Percentiles rank a stretch among this genome's conserved stretches.
phyloP scores from a whole-genome alignment of 2,113 vertebrate species.

The Platanista minor region DNA sequence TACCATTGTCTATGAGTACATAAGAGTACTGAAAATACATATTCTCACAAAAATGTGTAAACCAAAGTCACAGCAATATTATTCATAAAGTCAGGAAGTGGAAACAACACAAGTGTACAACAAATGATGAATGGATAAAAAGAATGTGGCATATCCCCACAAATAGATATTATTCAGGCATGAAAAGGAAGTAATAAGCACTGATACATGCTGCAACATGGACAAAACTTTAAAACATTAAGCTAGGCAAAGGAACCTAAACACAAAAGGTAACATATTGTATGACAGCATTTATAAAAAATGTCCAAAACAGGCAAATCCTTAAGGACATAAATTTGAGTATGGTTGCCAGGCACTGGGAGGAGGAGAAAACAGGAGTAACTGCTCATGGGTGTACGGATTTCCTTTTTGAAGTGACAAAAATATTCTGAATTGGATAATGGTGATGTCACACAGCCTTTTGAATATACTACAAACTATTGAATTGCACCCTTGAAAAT shows the following conservation, averaged over 20 bases:
- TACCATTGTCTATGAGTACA: not conserved
- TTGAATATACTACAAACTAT: not conserved
- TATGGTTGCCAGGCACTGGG: not conserved
- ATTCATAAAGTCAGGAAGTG: not conserved
- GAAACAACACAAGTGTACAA: not conserved
- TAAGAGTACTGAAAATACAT: not conserved
- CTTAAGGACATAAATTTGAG: not conserved
- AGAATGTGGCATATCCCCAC: not conserved
- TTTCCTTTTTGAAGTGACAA: not conserved
- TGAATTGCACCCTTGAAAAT: not conserved
- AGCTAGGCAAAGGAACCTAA: not conserved
- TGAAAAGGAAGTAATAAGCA: not conserved
- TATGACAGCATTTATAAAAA: not conserved
- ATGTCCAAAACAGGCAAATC: not conserved
- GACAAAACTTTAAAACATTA: not conserved
- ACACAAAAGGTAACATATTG: not conserved
- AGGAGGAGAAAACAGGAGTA: not conserved
- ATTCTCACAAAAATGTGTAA: not conserved
- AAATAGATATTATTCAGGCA: not conserved
- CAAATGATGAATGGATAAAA: not conserved
- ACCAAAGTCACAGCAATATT: not conserved
- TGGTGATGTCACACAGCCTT: not conserved
- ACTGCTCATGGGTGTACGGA: not conserved
- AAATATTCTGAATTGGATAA: not conserved
- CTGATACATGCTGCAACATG: not conserved